Conservation (phyloP, 2,797 vertebrate species). For the Lutjanus campechanus region DNA sequence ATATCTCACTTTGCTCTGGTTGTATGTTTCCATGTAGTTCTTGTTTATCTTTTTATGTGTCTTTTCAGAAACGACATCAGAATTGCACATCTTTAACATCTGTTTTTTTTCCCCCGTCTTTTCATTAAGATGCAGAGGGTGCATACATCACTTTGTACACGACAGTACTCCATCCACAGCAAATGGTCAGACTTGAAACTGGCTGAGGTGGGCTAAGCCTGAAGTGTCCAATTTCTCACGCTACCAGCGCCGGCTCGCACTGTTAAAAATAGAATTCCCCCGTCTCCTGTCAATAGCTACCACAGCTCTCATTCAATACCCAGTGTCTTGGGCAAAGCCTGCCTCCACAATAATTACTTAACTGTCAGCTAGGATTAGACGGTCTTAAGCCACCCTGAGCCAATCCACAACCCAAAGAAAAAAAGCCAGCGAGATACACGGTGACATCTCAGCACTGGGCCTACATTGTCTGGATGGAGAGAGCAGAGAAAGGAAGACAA, state of each 20-base stretch:
- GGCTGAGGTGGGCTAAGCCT: conserved; percentile 26
- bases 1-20: not conserved
- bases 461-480: conserved; percentile 59
- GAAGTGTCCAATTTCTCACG: conserved; percentile 71
- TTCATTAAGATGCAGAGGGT: not conserved
- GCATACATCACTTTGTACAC: not conserved
- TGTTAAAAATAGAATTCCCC: conserved; percentile 69
- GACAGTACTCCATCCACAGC: conserved; percentile 14
- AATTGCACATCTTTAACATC: not conserved
- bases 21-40: not conserved
- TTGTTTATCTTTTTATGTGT: not conserved
- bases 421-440: conserved; percentile 54
- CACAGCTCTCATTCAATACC: conserved; percentile 70
- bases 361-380: conserved; percentile 83
- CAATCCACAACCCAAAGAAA: conserved; percentile 64
- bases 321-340: conserved; percentile 73
- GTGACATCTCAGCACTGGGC: conserved; percentile 68
- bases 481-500: conserved; percentile 40
- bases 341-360: conserved; percentile 82
- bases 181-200: conserved; percentile 25
- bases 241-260: conserved; percentile 45
- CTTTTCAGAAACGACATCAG: not conserved
- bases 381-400: conserved; percentile 73
- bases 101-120: not conserved
- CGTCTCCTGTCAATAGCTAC: conserved; percentile 65